Conservation (phyloP, 2,113 vertebrate genomes). For the Empidonax alnorum region DNA sequence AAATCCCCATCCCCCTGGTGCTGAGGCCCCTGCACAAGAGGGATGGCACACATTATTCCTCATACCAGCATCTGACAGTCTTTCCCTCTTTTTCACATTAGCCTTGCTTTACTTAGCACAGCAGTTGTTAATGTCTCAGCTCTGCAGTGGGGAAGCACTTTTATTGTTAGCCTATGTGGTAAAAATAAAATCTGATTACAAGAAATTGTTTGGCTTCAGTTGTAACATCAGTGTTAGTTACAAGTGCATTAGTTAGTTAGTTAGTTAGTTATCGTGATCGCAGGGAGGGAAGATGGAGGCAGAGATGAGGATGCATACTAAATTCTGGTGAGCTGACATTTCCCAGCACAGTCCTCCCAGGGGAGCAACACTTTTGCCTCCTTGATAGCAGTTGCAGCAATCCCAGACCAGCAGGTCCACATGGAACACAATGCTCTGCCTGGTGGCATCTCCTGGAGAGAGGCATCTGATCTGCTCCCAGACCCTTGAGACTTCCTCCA, state of each 20-base stretch:
- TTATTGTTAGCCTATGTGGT: not conserved
- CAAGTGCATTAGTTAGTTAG: not conserved
- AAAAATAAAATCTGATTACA: conserved; percentile 31
- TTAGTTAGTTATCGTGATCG: not conserved
- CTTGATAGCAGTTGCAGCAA: not conserved
- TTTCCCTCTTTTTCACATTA: not conserved
- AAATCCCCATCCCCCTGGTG: not conserved
- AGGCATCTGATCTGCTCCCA: not conserved
- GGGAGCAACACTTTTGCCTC: not conserved
- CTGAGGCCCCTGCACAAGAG: not conserved
- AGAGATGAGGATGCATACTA: not conserved
- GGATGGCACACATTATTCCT: not conserved
- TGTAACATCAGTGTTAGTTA: not conserved
- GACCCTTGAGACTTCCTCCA: not conserved
- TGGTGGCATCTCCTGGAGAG: not conserved
- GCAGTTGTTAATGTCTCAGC: not conserved
- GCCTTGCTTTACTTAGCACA: not conserved
- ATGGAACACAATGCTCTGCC: not conserved
- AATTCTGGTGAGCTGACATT: not conserved
- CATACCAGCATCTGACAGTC: not conserved
- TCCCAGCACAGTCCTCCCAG: not conserved
- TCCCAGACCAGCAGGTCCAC: not conserved
- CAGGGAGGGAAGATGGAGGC: not conserved
- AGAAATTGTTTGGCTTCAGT: not conserved
- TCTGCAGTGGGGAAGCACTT: not conserved